Conservation (phyloP, 2,113 vertebrate genomes). For the Pycnonotus jocosus region DNA sequence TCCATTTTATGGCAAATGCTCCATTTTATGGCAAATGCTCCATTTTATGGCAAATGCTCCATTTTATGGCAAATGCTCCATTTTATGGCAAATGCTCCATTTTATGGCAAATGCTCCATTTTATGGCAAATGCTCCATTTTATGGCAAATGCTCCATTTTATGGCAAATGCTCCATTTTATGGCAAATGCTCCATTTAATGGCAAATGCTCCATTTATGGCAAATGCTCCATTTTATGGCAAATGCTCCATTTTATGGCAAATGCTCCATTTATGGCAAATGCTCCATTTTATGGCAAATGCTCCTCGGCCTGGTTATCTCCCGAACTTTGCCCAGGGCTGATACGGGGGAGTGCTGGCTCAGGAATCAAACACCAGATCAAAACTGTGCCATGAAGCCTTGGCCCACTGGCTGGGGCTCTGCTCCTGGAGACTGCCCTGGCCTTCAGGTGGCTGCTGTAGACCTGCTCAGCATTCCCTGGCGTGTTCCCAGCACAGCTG, state of each 20-base stretch:
- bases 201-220: background rate
- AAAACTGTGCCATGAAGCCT: accelerated
- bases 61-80: background rate
- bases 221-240: background rate
- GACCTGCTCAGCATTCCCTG: background rate
- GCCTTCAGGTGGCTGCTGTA: accelerated
- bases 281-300: background rate
- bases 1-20: background rate
- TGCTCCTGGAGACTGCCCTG: background rate
- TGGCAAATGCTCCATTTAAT: background rate
- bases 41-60: background rate
- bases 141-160: background rate
- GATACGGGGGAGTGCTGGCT: background rate
- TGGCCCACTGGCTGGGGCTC: background rate
- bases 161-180: background rate
- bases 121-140: background rate
- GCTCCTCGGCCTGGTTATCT: background rate
- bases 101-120: background rate
- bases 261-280: background rate
- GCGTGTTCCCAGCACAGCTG: accelerated
- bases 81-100: background rate
- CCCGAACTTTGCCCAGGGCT: background rate
- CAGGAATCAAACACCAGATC: background rate
- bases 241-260: background rate
- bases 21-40: too few species aligned